These are phyloP conservation scores for Mesitornis unicolor DNA, from an alignment of 2,113 vertebrate species.

Conservation along the genomic window DNA sequence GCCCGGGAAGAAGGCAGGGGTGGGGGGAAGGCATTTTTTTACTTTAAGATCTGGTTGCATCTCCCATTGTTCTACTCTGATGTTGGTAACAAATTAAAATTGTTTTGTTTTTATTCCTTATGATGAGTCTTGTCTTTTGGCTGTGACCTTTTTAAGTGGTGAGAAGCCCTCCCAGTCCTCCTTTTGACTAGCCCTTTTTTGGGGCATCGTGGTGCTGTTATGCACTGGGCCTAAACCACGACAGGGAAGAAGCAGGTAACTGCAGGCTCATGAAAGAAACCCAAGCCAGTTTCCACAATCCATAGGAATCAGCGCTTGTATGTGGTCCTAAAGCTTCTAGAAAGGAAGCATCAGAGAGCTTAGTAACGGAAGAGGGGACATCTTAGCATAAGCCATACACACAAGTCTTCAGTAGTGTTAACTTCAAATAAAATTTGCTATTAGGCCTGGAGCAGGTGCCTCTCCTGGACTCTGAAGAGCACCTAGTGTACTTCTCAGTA, in stretches of 20 bases:
- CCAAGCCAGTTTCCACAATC: not conserved
- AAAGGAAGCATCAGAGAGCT: not conserved
- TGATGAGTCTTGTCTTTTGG: no score
- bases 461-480: not conserved
- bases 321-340: not conserved
- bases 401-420: not conserved
- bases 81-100: no score
- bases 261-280: not conserved
- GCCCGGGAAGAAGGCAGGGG: no score
- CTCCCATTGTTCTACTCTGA: no score
- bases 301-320: not conserved
- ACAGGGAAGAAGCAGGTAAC: not conserved
- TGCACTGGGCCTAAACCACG: no score
- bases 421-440: not conserved
- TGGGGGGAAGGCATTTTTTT: no score
- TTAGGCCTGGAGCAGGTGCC: not conserved
- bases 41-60: no score
- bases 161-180: no score
- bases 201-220: no score
- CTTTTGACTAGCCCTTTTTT: no score
- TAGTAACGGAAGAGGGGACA: not conserved
- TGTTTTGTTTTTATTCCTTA: no score
- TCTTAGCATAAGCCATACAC: not conserved
- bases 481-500: not conserved
- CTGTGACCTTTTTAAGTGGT: no score